Evolutionary conservation across 2,113 vertebrate genomes (phyloP).

Genomic region (Columba livia): DNA sequence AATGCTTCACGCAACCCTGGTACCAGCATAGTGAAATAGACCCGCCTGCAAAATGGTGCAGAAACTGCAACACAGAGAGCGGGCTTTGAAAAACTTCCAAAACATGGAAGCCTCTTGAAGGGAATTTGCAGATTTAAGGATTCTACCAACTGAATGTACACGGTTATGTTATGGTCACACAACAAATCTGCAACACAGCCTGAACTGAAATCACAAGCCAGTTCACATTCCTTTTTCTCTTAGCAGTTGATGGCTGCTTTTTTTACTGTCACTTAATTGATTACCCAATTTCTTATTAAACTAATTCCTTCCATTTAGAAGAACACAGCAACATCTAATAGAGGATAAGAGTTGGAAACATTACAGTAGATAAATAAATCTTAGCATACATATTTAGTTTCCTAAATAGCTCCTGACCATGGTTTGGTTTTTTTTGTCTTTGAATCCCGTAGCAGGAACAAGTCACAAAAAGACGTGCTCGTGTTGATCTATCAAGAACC

Average conservation of each 20-base stretch:
- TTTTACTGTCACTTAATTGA: neutral
- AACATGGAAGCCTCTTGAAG: neutral
- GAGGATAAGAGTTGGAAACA: neutral
- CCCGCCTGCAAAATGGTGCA: neutral
- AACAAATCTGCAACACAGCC: neutral
- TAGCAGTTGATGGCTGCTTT: neutral
- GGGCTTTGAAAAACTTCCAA: neutral
- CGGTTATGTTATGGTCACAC: neutral
- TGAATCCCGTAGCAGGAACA: conserved; percentile 69
- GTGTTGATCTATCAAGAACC: conserved; percentile 69
- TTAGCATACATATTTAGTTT: neutral
- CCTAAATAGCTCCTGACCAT: neutral
- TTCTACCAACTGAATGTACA: neutral
- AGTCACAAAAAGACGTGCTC: conserved; percentile 30
- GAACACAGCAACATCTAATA: neutral
- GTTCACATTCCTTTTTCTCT: neutral
- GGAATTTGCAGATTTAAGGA: neutral
- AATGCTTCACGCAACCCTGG: neutral
- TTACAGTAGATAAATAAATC: neutral
- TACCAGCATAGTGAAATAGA: neutral
- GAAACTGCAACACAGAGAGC: neutral
- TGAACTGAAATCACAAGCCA: neutral
- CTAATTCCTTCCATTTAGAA: neutral
- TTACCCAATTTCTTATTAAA: neutral
- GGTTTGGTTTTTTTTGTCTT: neutral